Evolutionary conservation across 2,797 vertebrate species (phyloP).

Genomic region (Champsocephalus gunnari): DNA sequence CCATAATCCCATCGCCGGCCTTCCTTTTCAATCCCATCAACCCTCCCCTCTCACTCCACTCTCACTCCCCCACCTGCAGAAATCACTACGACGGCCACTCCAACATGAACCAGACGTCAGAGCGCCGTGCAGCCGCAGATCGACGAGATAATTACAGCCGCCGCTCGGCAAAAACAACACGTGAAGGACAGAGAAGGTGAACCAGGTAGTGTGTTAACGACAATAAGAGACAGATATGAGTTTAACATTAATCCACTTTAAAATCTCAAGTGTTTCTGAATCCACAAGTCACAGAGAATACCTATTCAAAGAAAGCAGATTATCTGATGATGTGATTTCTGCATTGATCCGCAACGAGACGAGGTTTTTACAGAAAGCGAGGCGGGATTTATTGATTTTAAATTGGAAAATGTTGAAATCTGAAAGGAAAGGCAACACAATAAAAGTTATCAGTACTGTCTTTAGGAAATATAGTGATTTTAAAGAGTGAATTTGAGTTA

Average conservation of each 20-base stretch:
- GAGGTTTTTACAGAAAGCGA: background rate
- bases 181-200: constrained; percentile 18
- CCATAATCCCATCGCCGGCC: constrained; percentile 59
- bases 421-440: background rate
- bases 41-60: background rate
- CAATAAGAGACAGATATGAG: background rate
- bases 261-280: constrained; percentile 6
- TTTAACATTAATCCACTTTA: background rate
- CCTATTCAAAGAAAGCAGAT: background rate
- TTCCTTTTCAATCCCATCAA: constrained; percentile 41
- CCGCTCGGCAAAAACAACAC: background rate
- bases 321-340: constrained; percentile 26
- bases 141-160: constrained; percentile 48
- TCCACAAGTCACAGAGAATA: background rate
- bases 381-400: background rate
- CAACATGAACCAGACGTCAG: constrained; percentile 85
- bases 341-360: background rate
- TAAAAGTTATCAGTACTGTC: too few relatives aligned
- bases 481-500: too few relatives aligned
- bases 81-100: constrained; percentile 81
- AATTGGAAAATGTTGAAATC: background rate
- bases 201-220: background rate
- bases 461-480: too few relatives aligned
- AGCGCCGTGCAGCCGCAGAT: constrained; percentile 36
- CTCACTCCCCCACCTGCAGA: constrained; percentile 58